Conservation (phyloP, 2,113 vertebrate species). For the Platichthys flesus region DNA sequence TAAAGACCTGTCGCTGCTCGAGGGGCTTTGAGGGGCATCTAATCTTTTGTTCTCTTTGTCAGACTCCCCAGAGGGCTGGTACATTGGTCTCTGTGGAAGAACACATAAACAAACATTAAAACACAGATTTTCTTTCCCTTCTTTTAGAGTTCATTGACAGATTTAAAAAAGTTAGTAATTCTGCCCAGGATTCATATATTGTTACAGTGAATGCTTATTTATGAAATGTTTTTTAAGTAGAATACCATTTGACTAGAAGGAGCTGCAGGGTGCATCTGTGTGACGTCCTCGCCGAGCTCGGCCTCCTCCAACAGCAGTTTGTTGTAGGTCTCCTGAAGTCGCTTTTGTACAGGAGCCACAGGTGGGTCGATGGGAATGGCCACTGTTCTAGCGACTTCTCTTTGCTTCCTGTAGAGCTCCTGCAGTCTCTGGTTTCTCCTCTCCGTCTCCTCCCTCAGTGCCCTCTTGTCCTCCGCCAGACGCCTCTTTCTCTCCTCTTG, state of each 20-base stretch:
- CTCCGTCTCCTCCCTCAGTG: slow-evolving; percentile 86
- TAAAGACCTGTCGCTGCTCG: slow-evolving; percentile 93
- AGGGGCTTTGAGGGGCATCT: slow-evolving; percentile 90
- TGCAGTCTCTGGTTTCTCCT: slow-evolving; percentile 86
- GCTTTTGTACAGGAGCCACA: slow-evolving; percentile 78
- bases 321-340: slow-evolving; percentile 87
- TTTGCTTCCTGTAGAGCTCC: slow-evolving; percentile 94
- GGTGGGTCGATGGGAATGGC: slow-evolving; percentile 60
- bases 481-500: slow-evolving; percentile 92
- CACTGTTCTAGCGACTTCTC: slow-evolving; percentile 57
- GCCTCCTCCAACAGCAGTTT: slow-evolving; percentile 86
- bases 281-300: slow-evolving; percentile 77
- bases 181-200: neutral
- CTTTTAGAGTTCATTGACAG: too few species aligned
- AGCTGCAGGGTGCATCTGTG: slow-evolving; percentile 21
- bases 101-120: slow-evolving; percentile 11
- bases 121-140: too few species aligned
- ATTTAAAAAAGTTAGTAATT: neutral
- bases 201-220: neutral
- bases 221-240: neutral
- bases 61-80: slow-evolving; percentile 97
- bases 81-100: slow-evolving; percentile 83
- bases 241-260: slow-evolving; percentile 53
- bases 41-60: slow-evolving; percentile 97
- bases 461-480: slow-evolving; percentile 90